Base-by-base conservation (phyloP, 23 tunicate genomes). In the Phallusia fumigata region DNA sequence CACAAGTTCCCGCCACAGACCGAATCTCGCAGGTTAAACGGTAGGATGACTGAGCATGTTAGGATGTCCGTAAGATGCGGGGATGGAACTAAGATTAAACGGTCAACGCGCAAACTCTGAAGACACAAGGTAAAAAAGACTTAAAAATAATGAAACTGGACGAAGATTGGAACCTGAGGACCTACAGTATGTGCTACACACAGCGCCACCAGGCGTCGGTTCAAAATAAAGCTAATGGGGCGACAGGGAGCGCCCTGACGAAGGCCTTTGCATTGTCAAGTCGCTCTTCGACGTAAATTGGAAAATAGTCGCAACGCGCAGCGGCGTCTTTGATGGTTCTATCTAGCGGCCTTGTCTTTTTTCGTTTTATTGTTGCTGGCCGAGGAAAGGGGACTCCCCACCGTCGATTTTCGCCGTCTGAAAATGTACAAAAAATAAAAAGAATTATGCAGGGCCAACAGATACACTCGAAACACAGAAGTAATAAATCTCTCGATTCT, bases 181-280 rank as follows among this genome's bases (percentile, higher is more conserved):
- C 28, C 69, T 58, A 58, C 69, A 22, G 69, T 58, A 58, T 24
- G 69, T 58, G 69, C 69, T 58, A 58, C 69, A 58, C 69, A 58
- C 69, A 58, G 69, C 69, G 69, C 69, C 69, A 58, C 69, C 69
- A 6, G 69, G 69, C 69, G 69, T 22, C 47, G 69, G 69, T 58
- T 58, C 69, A 58, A 58, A 58, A 58, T 24, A 24, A 58, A 21
- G 69, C 69, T 58, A 58, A 11, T 21, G 3, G 28, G 13, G 13
- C 69, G 69, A 22, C 8, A 58, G 16, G 69, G 28, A 11, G 69
- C 69, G 15, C 16, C n/a, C n/a, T n/a, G n/a, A n/a, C n/a, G n/a
- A n/a, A n/a, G n/a, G n/a, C n/a, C 28, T 58, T 58, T 13, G 69
- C 69, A 58, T 24, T 58, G 69, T 58, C 69, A 21, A 21, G 69